Evolutionary conservation across 2,888 invertebrate genomes (phyloP).

Genomic region (Halictus quadricinctus): DNA sequence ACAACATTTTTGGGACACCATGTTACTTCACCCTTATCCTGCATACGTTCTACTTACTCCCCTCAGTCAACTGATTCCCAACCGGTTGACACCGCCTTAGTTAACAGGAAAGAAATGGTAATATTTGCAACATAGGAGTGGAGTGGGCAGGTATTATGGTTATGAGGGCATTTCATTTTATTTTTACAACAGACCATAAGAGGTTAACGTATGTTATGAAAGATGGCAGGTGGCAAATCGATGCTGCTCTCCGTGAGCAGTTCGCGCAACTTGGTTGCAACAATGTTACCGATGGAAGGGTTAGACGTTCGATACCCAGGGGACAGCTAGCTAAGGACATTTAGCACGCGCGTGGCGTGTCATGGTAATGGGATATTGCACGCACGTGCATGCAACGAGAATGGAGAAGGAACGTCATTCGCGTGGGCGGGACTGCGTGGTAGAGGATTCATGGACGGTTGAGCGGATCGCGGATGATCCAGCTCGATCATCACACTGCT

Average conservation of each 20-base stretch:
- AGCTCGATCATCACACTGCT: conserved; percentile 34
- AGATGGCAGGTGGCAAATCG: neutral
- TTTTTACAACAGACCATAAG: neutral
- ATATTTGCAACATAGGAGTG: neutral
- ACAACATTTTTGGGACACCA: neutral
- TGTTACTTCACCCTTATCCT: neutral
- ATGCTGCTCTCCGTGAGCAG: neutral
- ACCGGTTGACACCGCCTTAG: neutral
- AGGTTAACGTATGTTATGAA: neutral
- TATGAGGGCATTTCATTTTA: neutral
- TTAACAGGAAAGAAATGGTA: neutral
- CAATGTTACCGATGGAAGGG: neutral
- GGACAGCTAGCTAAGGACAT: conserved; percentile 27
- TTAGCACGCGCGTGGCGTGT: conserved; percentile 9
- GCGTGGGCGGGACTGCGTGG: conserved; percentile 55
- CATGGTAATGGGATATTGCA: conserved; percentile 38
- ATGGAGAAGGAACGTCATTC: conserved; percentile 40
- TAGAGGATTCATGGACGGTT: conserved; percentile 39
- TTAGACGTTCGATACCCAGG: neutral
- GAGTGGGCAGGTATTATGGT: neutral
- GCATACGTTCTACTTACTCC: neutral
- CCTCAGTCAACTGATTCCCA: neutral
- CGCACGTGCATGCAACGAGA: conserved; percentile 35
- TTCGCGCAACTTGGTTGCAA: neutral
- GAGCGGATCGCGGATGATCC: conserved; percentile 47